phyloP scores from a whole-genome alignment of 2,888 invertebrate species.

The Anarsia innoxiella region DNA sequence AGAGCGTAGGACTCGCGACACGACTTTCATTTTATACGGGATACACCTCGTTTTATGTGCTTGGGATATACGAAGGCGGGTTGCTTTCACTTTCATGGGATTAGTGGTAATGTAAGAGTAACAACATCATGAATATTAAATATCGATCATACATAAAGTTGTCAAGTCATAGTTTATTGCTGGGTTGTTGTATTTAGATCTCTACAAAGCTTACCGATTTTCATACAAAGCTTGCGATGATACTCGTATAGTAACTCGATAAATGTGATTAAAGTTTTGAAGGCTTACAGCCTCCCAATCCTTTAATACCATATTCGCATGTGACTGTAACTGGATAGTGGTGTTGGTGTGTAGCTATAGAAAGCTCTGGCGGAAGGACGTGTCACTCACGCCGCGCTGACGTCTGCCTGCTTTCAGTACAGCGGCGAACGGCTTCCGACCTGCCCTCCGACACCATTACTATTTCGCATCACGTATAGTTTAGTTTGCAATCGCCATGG shows the following conservation, averaged over 20 bases:
- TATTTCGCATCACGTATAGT: conserved; percentile 35
- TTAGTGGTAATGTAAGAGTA: conserved; percentile 22
- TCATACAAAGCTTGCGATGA: conserved; percentile 7
- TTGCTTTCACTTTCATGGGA: conserved; percentile 41
- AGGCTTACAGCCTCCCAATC: too few relatives aligned
- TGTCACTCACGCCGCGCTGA: conserved; percentile 58
- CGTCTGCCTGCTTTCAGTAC: conserved; percentile 59
- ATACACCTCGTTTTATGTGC: conserved; percentile 43
- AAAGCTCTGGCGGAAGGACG: conserved; percentile 60
- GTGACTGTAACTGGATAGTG: conserved; percentile 36
- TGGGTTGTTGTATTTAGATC: too few relatives aligned
- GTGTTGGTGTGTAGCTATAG: conserved; percentile 29
- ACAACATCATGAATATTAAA: neutral
- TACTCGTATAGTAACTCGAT: too few relatives aligned
- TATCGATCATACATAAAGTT: too few relatives aligned
- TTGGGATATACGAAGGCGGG: conserved; percentile 34
- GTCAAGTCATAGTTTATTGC: too few relatives aligned
- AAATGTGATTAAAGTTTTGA: too few relatives aligned
- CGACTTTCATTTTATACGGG: conserved; percentile 64
- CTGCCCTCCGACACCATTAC: conserved; percentile 49
- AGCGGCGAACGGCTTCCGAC: conserved; percentile 57
- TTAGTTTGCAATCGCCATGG: conserved; percentile 28
- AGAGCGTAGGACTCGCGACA: conserved; percentile 64
- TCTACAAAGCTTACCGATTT: neutral
- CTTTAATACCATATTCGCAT: too few relatives aligned